Conservation (phyloP, 2,113 vertebrate genomes). For the Scomber japonicus region DNA sequence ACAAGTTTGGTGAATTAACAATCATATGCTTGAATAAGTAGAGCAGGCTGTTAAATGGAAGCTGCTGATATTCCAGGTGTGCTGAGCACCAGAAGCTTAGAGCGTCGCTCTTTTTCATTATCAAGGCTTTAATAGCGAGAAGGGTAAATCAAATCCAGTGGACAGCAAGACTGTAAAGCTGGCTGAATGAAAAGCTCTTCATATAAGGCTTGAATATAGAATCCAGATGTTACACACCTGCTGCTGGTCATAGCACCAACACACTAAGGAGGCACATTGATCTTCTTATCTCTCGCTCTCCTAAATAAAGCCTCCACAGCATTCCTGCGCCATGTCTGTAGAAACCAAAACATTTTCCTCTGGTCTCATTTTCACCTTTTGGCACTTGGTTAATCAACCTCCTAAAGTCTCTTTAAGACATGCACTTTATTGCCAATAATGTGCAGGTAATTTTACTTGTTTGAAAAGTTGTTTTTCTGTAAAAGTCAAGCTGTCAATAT, state of each 20-base stretch:
- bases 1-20: background rate
- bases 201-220: conserved; percentile 27
- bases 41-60: conserved; percentile 24
- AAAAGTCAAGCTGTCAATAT: too few species aligned
- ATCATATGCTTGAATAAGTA: conserved; percentile 10
- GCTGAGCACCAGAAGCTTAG: background rate
- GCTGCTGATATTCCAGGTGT: conserved; percentile 1
- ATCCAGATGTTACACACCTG: conserved; percentile 28
- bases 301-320: too few species aligned
- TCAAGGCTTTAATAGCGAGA: conserved; percentile 24
- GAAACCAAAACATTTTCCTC: too few species aligned
- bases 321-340: too few species aligned
- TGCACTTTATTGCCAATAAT: too few species aligned
- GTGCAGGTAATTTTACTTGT: too few species aligned
- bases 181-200: conserved; percentile 14
- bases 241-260: background rate
- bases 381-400: too few species aligned
- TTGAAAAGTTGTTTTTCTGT: too few species aligned
- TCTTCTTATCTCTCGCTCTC: background rate
- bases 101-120: conserved; percentile 23
- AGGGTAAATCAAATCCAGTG: conserved; percentile 50
- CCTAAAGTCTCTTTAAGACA: too few species aligned
- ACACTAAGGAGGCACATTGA: background rate
- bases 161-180: conserved; percentile 6
- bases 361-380: too few species aligned